Conservation (phyloP, 2,888 invertebrate species). For the Ectropis crepuscularia region DNA sequence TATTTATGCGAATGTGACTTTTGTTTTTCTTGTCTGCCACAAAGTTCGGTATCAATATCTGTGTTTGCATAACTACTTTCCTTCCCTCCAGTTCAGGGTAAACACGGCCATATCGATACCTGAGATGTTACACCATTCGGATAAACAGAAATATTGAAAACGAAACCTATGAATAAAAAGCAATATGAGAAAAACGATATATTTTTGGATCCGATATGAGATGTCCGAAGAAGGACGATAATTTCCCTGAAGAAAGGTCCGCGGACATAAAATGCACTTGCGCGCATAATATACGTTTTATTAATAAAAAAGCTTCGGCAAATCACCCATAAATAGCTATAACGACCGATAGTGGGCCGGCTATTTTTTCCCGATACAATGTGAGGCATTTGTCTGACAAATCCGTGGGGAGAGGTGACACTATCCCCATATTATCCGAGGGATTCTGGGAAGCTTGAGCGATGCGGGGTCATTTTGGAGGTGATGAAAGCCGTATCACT, state of each 20-base stretch:
- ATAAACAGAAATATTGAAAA: slow-evolving; percentile 51
- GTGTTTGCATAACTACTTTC: slow-evolving; percentile 80
- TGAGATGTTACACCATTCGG: slow-evolving; percentile 47
- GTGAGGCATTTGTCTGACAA: slow-evolving; percentile 83
- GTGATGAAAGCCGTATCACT: slow-evolving; percentile 81
- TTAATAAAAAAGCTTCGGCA: slow-evolving; percentile 82
- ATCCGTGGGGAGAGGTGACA: slow-evolving; percentile 79
- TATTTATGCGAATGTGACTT: slow-evolving; percentile 66
- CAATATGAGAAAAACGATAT: slow-evolving; percentile 42
- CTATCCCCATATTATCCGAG: slow-evolving; percentile 75
- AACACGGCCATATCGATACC: slow-evolving; percentile 67
- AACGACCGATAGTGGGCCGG: slow-evolving; percentile 79
- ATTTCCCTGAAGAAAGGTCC: slow-evolving; percentile 73
- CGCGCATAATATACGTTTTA: slow-evolving; percentile 85
- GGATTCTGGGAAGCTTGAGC: slow-evolving; percentile 68
- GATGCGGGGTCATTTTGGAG: slow-evolving; percentile 81
- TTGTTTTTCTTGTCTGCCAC: slow-evolving; percentile 76
- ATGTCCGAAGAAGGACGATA: slow-evolving; percentile 83
- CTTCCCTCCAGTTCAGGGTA: slow-evolving; percentile 59
- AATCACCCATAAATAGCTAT: slow-evolving; percentile 83
- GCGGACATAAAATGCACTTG: slow-evolving; percentile 83
- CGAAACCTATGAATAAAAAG: slow-evolving; percentile 54
- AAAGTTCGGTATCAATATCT: slow-evolving; percentile 76
- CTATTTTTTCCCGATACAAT: slow-evolving; percentile 81
- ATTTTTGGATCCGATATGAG: slow-evolving; percentile 68